A percentile compares a stretch with the other conserved stretches of the same genome.
Evolutionary conservation across 2,797 vertebrate genomes (phyloP).

Genomic region (Perodicticus potto): DNA sequence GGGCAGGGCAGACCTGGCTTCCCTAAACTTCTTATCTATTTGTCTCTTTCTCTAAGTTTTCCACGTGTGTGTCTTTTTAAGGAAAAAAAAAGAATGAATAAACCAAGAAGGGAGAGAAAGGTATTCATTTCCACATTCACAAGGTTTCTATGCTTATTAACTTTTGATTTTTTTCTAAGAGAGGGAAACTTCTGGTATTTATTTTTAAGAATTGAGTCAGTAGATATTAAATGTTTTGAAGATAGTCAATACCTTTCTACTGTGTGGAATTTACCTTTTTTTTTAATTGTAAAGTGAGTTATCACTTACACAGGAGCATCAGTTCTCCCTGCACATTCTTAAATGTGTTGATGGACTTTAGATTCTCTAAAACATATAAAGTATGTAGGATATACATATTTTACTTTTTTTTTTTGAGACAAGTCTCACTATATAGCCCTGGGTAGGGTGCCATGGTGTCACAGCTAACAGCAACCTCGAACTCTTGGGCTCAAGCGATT

Average conservation of each 20-base stretch:
- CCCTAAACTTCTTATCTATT: background rate
- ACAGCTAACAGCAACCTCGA: no score
- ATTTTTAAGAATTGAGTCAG: background rate
- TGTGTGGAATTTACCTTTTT: background rate
- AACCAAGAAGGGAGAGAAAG: background rate
- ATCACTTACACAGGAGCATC: background rate
- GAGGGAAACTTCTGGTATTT: background rate
- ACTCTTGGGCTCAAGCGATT: no score
- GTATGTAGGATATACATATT: background rate
- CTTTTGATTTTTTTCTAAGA: background rate
- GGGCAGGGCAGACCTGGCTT: background rate
- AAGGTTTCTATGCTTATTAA: background rate
- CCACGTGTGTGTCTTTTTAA: background rate
- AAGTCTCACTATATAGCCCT: no score
- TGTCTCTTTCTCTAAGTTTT: background rate
- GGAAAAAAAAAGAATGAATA: background rate
- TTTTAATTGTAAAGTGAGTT: background rate
- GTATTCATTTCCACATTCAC: background rate
- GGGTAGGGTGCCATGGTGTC: no score
- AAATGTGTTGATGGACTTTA: background rate
- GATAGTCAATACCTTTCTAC: background rate
- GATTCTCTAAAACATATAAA: background rate
- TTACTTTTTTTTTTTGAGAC: background rate
- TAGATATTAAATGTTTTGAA: background rate
- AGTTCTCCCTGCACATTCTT: background rate